A percentile compares a stretch with the other conserved stretches of the same genome.
These are phyloP conservation scores for Drosophila ochracea DNA, from an alignment of 2,888 invertebrate genomes.

Conservation along the genomic window DNA sequence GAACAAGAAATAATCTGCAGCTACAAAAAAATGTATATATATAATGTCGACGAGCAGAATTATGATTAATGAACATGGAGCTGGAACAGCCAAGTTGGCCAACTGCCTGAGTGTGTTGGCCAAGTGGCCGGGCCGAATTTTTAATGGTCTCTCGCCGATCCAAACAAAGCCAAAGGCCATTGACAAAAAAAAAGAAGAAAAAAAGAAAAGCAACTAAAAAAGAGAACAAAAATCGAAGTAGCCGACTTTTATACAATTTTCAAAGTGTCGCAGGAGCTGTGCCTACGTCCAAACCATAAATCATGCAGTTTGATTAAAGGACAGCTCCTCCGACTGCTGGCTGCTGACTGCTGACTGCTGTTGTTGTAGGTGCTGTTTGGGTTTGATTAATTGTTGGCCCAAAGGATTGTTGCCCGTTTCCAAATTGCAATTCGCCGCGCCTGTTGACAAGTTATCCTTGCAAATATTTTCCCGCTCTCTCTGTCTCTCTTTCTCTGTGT, in stretches of 20 bases:
- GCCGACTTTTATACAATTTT: slow-evolving; percentile 56
- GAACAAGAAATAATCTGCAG: slow-evolving; percentile 63
- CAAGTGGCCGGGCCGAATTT: slow-evolving; percentile 72
- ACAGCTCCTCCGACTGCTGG: slow-evolving; percentile 33
- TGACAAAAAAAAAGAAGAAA: slow-evolving; percentile 55
- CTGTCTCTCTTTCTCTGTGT: background rate
- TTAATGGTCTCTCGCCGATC: slow-evolving; percentile 63
- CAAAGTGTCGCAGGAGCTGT: slow-evolving; percentile 18
- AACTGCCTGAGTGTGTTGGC: slow-evolving; percentile 59
- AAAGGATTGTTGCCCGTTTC: slow-evolving; percentile 73
- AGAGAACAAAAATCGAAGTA: slow-evolving; percentile 27
- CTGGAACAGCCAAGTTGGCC: slow-evolving; percentile 53
- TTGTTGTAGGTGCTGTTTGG: slow-evolving; percentile 62
- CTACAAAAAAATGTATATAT: slow-evolving; percentile 9
- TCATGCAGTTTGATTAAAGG: slow-evolving; percentile 70
- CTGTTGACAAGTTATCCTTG: slow-evolving; percentile 74
- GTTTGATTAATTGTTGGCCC: slow-evolving; percentile 67
- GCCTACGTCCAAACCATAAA: slow-evolving; percentile 58
- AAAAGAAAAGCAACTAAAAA: slow-evolving; percentile 27
- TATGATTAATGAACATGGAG: slow-evolving; percentile 72
- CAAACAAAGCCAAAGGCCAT: slow-evolving; percentile 71
- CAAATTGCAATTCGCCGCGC: slow-evolving; percentile 77
- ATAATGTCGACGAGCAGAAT: slow-evolving; percentile 60
- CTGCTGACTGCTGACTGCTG: slow-evolving; percentile 40
- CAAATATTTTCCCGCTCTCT: slow-evolving; percentile 12